Evolutionary conservation across 2,797 vertebrate species (phyloP).

Genomic region (Heliangelus exortis): DNA sequence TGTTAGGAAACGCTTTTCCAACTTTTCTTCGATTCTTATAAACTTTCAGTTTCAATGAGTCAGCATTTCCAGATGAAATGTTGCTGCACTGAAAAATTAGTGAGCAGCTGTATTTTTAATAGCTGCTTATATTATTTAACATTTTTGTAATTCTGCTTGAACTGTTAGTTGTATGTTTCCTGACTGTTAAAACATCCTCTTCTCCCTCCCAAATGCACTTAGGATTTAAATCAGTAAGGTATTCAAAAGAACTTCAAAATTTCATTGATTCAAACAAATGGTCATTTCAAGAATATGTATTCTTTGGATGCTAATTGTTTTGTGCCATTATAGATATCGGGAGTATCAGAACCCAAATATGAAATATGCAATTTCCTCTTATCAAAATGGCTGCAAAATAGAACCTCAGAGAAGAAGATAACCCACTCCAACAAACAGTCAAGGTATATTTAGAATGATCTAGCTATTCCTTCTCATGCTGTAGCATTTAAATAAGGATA

Average conservation of each 20-base stretch:
- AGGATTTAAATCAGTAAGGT: neutral
- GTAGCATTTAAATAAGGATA: neutral
- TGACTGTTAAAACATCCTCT: neutral
- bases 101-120: neutral
- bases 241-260: neutral
- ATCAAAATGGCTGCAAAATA: neutral
- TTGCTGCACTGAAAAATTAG: neutral
- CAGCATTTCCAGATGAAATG: conserved; percentile 6
- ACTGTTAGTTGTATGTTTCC: neutral
- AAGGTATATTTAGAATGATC: neutral
- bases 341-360: neutral
- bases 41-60: conserved; percentile 15
- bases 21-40: conserved; percentile 10
- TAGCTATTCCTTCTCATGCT: neutral
- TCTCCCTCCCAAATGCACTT: neutral
- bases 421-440: neutral
- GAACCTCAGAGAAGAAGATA: neutral
- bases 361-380: neutral
- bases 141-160: neutral
- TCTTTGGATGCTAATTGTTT: neutral
- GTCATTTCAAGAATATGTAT: neutral
- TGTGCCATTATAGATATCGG: neutral
- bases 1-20: neutral
- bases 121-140: neutral
- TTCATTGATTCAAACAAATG: neutral